Evolutionary conservation across 2,888 invertebrate species (phyloP), one percentile per base, ranked within the genome.

Genomic region (Sepiola atlantica): DNA sequence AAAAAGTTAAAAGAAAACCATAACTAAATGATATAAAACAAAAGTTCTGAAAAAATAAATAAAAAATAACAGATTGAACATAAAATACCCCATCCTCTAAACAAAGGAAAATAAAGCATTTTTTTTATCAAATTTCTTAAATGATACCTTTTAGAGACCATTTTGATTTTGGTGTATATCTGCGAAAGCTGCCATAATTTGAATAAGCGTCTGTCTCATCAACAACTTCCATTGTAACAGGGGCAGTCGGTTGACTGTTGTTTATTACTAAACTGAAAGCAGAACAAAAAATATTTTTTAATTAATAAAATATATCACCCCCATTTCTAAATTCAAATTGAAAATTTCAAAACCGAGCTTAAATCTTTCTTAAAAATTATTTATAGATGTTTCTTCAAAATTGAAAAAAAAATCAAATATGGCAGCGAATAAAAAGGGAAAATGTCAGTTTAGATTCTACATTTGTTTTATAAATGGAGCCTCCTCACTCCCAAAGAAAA

Each of bases 181-280:
- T 95, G 55, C 96, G 95, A 94, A 96, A 96, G 94, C 96, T 96
- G 61, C 93, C 94, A 90, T 96, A 96, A 6, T 96, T 96, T 35
- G 96, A 95, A n/a, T 95, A 95, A 35, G 94, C 95, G n/a, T 96
- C 96, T 16, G 96, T 96, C 94, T 96, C 96, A 94, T 97, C 96
- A 28, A 96, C 96, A 18, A 95, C 94, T 28, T 95, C 95, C 55
- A 95, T 94, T n/a, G 94, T 94, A 12, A 94, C 90, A 21, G 91
- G 93, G 28, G 95, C 94, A 20, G 95, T 95, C 14, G 94, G 94
- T 32, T 95, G 94, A 55, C 95, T 95, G 90, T 95, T 95, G 24
- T 96, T 95, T 20, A 96, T 95, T 55, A 96, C 95, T 93, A 96
- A 94, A 95, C 96, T 96, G 95, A 91, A 94, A 91, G 92, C 32